Evolutionary conservation across 2,888 invertebrate species (phyloP), one percentile per base, ranked within the genome.

Genomic region (Orthosia incerta): DNA sequence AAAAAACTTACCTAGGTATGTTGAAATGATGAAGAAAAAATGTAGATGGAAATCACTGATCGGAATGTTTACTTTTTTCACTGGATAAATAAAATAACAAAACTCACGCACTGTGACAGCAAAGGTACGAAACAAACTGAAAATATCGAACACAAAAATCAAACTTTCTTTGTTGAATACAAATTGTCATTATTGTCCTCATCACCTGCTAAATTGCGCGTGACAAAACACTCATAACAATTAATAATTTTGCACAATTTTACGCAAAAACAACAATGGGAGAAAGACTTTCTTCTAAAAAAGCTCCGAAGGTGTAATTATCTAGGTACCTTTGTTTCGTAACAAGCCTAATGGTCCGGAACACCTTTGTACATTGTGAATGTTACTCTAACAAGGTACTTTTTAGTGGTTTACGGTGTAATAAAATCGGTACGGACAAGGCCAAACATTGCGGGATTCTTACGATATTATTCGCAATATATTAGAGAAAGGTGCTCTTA

Each of bases 381-480:
- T 86, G 85, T 86, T 89, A 87, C 90, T 90, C 86, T 92, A 90
- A 91, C 93, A 91, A 94, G 93, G 93, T 91, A 93, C 93, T 93
- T 94, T 95, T 95, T 95, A 94, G 95, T 93, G 96, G 96, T 96
- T 95, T 95, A 96, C 94, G 93, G 91, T 83, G 92, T 87, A 92
- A 95, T 96, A 95, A 95, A 96, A 94, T 90, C 82, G 91, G 90
- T 91, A 89, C 88, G 89, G 90, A 95, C 95, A 95, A 94, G 91
- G 92, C 90, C 89, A 95, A 96, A 96, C 95, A 96, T 96, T 95
- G 96, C 94, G 95, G 95, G 91, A 93, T 92, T 88, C 91, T 86
- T 86, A 82, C 85, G 81, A 91, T 91, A 82, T 77, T 83, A 85
- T 85, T 87, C 80, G 87, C 88, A 85, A 87, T 84, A 75, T 69